A percentile compares a stretch with the other conserved stretches of the same genome.
Evolutionary conservation across 2,113 vertebrate genomes (phyloP).

Genomic region (Lasiurus borealis): DNA sequence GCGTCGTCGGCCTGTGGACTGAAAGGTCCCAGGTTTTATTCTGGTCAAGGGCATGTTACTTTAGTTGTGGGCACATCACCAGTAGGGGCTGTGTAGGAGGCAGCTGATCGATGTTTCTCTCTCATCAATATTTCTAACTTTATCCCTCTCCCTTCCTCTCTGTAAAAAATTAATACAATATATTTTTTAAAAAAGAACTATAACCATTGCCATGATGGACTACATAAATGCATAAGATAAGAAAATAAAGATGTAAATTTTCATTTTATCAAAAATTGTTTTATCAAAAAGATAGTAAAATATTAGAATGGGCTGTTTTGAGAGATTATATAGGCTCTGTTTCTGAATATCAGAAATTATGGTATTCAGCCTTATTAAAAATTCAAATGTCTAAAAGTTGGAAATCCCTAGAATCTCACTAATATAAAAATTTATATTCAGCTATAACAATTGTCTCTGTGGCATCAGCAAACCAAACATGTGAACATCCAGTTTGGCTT

Average conservation of each 20-base stretch:
- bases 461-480: background rate
- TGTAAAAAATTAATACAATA: too few relatives aligned
- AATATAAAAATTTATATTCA: background rate
- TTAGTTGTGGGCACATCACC: too few relatives aligned
- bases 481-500: conserved; percentile 25
- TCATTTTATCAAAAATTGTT: background rate
- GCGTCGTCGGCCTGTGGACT: too few relatives aligned
- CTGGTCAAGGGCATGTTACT: too few relatives aligned
- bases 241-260: background rate
- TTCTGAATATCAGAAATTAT: background rate
- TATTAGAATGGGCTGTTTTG: background rate
- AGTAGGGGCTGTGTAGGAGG: too few relatives aligned
- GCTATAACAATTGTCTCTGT: background rate
- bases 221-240: background rate
- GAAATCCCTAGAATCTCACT: background rate
- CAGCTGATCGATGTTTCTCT: too few relatives aligned
- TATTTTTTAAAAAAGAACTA: too few relatives aligned
- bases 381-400: conserved; percentile 8
- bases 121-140: too few relatives aligned
- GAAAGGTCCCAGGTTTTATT: too few relatives aligned
- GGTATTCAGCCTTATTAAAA: conserved; percentile 45
- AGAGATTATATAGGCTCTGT: background rate
- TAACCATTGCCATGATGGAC: background rate
- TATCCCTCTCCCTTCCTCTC: too few relatives aligned
- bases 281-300: conserved; percentile 17